Percentiles rank a stretch among this genome's conserved stretches.
Conservation (phyloP, 2,797 vertebrate genomes). For the Ctenochaetus hawaiiensis region DNA sequence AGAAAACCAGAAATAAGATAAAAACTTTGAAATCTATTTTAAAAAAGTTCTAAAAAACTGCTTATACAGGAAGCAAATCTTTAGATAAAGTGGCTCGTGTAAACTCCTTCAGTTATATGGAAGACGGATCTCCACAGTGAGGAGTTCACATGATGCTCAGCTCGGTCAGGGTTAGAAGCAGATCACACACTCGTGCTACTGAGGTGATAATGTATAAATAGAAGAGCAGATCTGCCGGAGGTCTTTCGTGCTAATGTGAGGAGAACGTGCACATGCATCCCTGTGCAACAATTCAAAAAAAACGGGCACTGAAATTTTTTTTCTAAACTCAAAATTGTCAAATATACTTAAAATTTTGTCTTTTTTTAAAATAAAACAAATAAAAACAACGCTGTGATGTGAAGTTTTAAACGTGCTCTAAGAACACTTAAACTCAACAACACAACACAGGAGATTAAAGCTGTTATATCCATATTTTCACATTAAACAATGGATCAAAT, state of each 20-base stretch:
- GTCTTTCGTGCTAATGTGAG: neutral
- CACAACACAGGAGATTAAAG: too few relatives aligned
- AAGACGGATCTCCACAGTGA: neutral
- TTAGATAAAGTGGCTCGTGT: neutral
- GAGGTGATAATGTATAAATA: neutral
- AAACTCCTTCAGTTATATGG: neutral
- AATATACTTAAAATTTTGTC: neutral
- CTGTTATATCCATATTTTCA: too few relatives aligned
- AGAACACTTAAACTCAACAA: too few relatives aligned
- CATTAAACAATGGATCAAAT: too few relatives aligned
- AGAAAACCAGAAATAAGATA: neutral
- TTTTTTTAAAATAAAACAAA: neutral
- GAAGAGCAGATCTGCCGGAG: neutral
- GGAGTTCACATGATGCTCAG: neutral
- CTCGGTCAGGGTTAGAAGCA: neutral
- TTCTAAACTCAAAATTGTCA: neutral
- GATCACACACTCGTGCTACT: constrained; percentile 1
- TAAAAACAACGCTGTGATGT: neutral
- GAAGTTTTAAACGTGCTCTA: neutral
- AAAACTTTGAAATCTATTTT: neutral
- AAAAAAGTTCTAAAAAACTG: neutral
- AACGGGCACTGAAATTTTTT: neutral
- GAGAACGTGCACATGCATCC: neutral
- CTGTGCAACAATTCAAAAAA: neutral
- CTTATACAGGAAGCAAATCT: neutral